phyloP scores from a whole-genome alignment of 2,888 invertebrate genomes.

The Tethea ocularis region DNA sequence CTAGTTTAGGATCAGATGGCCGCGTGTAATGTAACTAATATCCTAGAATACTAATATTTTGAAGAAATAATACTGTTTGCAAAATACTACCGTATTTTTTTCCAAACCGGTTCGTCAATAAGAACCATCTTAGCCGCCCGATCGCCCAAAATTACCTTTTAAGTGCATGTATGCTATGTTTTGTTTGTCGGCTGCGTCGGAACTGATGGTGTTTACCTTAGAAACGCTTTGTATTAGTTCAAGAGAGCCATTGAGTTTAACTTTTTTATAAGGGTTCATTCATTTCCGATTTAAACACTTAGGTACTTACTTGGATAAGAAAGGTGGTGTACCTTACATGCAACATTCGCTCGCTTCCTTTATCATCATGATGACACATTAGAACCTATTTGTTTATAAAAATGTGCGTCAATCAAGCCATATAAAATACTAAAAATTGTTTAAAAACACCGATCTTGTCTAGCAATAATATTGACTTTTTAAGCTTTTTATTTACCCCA shows the following conservation, averaged over 20 bases:
- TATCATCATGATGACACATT: not conserved
- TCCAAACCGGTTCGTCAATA: not conserved
- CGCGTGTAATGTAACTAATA: too few relatives aligned
- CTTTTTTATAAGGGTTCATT: slow-evolving; percentile 2
- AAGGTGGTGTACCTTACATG: too few relatives aligned
- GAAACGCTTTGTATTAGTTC: slow-evolving; percentile 25
- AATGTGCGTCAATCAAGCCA: not conserved
- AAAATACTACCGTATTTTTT: not conserved
- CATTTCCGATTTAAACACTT: not conserved
- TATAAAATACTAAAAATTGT: not conserved
- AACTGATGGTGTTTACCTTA: slow-evolving; percentile 56
- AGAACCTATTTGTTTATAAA: too few relatives aligned
- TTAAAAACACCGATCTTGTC: not conserved
- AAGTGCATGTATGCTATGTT: slow-evolving; percentile 59
- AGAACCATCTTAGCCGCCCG: slow-evolving; percentile 41
- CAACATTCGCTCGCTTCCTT: not conserved
- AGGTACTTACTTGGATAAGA: too few relatives aligned
- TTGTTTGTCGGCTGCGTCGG: slow-evolving; percentile 58
- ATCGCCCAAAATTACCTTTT: slow-evolving; percentile 42
- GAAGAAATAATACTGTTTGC: too few relatives aligned
- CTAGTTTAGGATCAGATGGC: too few relatives aligned
- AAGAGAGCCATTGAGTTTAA: slow-evolving; percentile 20
- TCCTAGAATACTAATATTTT: too few relatives aligned
- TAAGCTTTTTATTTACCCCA: slow-evolving; percentile 62
- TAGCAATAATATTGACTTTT: slow-evolving; percentile 27